Percentiles rank a stretch among this genome's conserved stretches.
Evolutionary conservation across 2,888 invertebrate species (phyloP).

Genomic region (Drosophila longiperda): DNA sequence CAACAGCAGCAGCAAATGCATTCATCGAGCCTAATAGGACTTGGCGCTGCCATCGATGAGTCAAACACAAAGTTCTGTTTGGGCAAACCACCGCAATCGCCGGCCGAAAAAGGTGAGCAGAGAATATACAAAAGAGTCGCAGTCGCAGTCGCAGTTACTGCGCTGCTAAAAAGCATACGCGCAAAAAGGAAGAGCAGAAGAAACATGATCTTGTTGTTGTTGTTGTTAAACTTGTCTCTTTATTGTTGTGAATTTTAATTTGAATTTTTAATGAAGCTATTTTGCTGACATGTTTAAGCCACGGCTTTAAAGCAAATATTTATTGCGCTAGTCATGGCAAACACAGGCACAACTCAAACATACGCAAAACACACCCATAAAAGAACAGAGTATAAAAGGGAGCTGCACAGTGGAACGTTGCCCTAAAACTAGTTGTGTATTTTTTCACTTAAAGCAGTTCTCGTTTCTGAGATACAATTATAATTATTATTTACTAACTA

Average conservation of each 20-base stretch:
- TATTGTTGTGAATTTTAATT: slow-evolving; percentile 54
- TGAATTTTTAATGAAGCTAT: slow-evolving; percentile 74
- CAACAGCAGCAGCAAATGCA: slow-evolving; percentile 46
- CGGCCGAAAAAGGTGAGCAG: slow-evolving; percentile 78
- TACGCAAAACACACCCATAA: slow-evolving; percentile 42
- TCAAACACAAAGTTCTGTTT: slow-evolving; percentile 78
- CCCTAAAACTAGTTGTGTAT: not conserved
- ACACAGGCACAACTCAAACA: slow-evolving; percentile 13
- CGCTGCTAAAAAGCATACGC: slow-evolving; percentile 22
- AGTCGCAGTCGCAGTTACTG: slow-evolving; percentile 25
- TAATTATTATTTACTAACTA: not conserved
- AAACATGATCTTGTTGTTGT: slow-evolving; percentile 35
- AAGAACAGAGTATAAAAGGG: slow-evolving; percentile 41
- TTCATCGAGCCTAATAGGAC: slow-evolving; percentile 63
- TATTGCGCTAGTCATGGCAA: slow-evolving; percentile 72
- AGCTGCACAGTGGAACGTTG: slow-evolving; percentile 61
- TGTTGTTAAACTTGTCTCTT: slow-evolving; percentile 25
- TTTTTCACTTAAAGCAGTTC: not conserved
- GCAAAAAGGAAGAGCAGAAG: slow-evolving; percentile 17
- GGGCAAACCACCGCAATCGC: slow-evolving; percentile 76
- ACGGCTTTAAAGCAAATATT: slow-evolving; percentile 72
- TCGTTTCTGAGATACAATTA: not conserved
- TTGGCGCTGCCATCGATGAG: slow-evolving; percentile 79
- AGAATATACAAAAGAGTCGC: slow-evolving; percentile 23
- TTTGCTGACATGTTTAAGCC: slow-evolving; percentile 66